These are phyloP conservation scores for Chloroceryle aenea DNA, from an alignment of 2,113 vertebrate genomes.

Conservation along the genomic window DNA sequence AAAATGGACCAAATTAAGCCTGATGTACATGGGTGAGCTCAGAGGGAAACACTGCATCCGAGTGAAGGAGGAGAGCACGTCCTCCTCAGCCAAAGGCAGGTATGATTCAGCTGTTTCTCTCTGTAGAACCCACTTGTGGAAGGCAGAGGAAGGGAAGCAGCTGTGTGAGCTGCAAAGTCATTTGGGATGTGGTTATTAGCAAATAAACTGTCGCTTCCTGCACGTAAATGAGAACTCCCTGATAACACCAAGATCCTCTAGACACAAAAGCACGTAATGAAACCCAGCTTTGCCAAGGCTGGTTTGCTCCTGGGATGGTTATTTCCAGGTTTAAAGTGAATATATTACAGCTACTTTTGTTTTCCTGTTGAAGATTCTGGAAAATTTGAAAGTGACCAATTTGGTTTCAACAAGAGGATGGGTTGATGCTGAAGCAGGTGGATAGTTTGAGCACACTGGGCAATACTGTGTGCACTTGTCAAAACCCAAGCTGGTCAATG, in stretches of 20 bases:
- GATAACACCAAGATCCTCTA: neutral
- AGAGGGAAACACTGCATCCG: neutral
- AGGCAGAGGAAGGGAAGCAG: neutral
- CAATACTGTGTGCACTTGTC: accelerated
- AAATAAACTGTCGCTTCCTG: neutral
- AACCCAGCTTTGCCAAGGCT: neutral
- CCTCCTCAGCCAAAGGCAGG: neutral
- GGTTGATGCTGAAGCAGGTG: neutral
- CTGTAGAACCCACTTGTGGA: neutral
- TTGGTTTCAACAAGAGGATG: neutral
- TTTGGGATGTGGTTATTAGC: neutral
- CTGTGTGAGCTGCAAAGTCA: neutral
- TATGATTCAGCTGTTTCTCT: neutral
- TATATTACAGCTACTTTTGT: neutral
- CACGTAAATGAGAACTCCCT: neutral
- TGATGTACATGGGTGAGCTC: neutral
- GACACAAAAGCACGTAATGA: neutral
- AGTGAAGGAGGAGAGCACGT: neutral
- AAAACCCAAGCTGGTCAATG: neutral
- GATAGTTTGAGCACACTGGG: neutral
- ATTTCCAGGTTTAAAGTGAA: neutral
- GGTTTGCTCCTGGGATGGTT: neutral
- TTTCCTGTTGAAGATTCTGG: neutral
- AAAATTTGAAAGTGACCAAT: neutral
- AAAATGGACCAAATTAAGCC: neutral